phyloP scores from a whole-genome alignment of 2,113 vertebrate species.

The Tauraco erythrolophus region DNA sequence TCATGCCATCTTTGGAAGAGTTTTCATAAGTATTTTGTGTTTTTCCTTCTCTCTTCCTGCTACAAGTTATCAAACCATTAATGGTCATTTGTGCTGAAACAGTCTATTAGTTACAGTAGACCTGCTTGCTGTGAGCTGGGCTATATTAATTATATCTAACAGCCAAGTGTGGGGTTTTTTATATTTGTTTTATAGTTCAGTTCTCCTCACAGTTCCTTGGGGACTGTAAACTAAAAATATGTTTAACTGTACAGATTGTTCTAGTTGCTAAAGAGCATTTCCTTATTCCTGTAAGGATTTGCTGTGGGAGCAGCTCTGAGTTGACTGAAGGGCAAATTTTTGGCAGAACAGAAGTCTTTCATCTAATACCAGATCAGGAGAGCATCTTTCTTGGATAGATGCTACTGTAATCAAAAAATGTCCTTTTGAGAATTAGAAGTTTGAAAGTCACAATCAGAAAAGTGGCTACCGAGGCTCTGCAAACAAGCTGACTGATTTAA shows the following conservation, averaged over 20 bases:
- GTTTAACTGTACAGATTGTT: slow-evolving; percentile 37
- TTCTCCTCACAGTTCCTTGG: neutral
- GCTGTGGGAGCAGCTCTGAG: slow-evolving; percentile 11
- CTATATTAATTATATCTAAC: neutral
- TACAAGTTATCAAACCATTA: neutral
- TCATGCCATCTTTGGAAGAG: neutral
- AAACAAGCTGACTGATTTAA: neutral
- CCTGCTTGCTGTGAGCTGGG: neutral
- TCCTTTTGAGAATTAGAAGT: neutral
- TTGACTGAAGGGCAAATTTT: slow-evolving; percentile 20
- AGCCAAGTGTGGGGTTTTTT: neutral
- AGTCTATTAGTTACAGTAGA: neutral
- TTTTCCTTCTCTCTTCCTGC: neutral
- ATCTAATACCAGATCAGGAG: neutral
- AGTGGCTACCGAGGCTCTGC: neutral
- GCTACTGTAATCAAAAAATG: neutral
- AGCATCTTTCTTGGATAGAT: neutral
- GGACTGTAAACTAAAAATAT: slow-evolving; percentile 35
- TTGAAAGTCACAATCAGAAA: neutral
- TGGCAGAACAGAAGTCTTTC: neutral
- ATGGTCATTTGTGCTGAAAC: neutral
- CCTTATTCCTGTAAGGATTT: slow-evolving; percentile 37
- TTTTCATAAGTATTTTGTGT: neutral
- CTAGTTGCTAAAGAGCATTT: slow-evolving; percentile 31
- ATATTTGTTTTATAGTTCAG: neutral